A percentile compares a stretch with the other conserved stretches of the same genome.
Conservation (phyloP, 2,888 invertebrate species). For the Dasypogon diadema region DNA sequence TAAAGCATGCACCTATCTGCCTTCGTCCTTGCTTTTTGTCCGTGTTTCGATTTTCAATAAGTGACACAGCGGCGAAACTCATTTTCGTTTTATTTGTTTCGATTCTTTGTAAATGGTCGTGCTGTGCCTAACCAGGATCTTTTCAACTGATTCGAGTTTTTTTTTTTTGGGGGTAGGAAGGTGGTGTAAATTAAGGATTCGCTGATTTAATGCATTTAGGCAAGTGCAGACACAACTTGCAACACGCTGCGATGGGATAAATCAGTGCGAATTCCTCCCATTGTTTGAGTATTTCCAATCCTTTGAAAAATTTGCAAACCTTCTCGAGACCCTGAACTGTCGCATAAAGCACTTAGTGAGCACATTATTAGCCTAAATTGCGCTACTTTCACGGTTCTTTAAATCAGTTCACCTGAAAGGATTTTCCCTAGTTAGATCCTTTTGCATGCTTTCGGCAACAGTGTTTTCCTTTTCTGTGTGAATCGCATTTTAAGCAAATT, state of each 20-base stretch:
- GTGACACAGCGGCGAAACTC: slow-evolving; percentile 15
- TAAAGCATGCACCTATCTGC: slow-evolving; percentile 7
- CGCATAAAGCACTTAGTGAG: slow-evolving; percentile 30
- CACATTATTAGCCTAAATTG: slow-evolving; percentile 22
- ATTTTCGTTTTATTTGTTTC: not conserved
- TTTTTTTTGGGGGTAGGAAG: slow-evolving; percentile 16
- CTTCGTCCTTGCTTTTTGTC: slow-evolving; percentile 20
- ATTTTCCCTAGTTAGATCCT: slow-evolving; percentile 7
- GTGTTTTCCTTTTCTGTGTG: not conserved
- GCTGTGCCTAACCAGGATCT: slow-evolving; percentile 18
- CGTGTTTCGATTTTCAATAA: slow-evolving; percentile 49
- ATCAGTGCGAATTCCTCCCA: not conserved
- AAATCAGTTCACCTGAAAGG: slow-evolving; percentile 43
- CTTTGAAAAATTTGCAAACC: slow-evolving; percentile 24
- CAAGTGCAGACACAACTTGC: slow-evolving; percentile 35
- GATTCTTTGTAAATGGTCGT: slow-evolving; percentile 29
- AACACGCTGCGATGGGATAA: not conserved
- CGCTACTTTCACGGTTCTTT: not conserved
- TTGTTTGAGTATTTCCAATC: not conserved
- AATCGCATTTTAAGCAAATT: slow-evolving; percentile 5
- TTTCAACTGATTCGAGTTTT: slow-evolving; percentile 10
- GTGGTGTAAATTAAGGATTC: slow-evolving; percentile 39
- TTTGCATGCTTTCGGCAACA: not conserved
- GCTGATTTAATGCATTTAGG: slow-evolving; percentile 16
- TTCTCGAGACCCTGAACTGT: slow-evolving; percentile 10